Base-by-base conservation (phyloP, 2,797 vertebrate species). In the Oceanodroma leucorhoa region DNA sequence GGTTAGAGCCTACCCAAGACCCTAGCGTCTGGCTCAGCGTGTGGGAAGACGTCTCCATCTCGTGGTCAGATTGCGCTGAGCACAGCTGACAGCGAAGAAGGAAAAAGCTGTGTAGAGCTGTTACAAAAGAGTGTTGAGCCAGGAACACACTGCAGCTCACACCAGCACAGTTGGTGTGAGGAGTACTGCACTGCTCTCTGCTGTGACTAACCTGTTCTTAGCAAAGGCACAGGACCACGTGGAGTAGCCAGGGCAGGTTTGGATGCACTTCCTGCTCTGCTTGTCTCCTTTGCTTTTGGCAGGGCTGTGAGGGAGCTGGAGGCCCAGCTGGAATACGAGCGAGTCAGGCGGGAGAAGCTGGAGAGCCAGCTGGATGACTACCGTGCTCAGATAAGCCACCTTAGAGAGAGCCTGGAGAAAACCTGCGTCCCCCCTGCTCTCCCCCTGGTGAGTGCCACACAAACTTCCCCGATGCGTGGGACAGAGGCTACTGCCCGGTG, bases 291-390 rank as follows among this genome's bases (percentile, higher is more conserved):
- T 91, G 43, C 32, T 92, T 93, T 90, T 50, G 58, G 40, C 91
- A 98, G 98, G 91, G 85, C 81, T 45, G 71, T 98, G 81, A 94
- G 75, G 73, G 98, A 98, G 43, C 93, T 98, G 46, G 96, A 97
- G 69, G 94, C n/a, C 4, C 98, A 98, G 89, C 96, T 98, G 76
- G 98, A 97, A 27, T 97, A 97, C 0, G 98, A 98, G 46, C 97
- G 97, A 21, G 50, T 98, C 24, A 97, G 97, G 10, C 89, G 98
- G 93, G 98, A 98, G 95, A 97, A 97, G 88, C 95, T 98, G 94
- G 98, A 98, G 88, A 95, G 96, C 66, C 96, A 98, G 70, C 89
- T 98, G 96, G 98, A 98, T 61, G 96, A 96, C 7, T 97, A 20
- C 89, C 96, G 96, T 32, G 98, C 96, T 20, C 96, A 98, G 84